Percentiles rank a stretch among this genome's conserved stretches.
phyloP scores from a whole-genome alignment of 2,888 invertebrate genomes.

The Orchesella flavescens region DNA sequence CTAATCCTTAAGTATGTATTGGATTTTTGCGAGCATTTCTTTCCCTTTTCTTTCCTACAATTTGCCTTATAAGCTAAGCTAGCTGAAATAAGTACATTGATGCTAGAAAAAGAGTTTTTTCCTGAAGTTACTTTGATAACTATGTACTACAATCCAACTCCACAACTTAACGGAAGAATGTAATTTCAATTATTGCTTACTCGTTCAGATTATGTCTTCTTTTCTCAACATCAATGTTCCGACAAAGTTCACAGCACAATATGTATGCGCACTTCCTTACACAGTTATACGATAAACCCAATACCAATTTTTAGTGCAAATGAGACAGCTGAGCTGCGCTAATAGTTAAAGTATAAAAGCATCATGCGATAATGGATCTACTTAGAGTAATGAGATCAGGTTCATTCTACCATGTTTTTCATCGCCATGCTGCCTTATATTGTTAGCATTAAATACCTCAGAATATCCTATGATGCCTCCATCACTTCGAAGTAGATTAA shows the following conservation, averaged over 20 bases:
- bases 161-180: neutral
- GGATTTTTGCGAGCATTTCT: too few species aligned
- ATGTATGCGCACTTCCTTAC: neutral
- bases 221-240: slow-evolving; percentile 15
- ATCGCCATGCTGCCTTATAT: slow-evolving; percentile 24
- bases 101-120: too few species aligned
- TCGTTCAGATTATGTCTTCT: slow-evolving; percentile 33
- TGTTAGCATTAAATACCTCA: slow-evolving; percentile 79
- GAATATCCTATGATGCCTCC: slow-evolving; percentile 90
- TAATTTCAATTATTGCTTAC: slow-evolving; percentile 24
- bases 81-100: too few species aligned
- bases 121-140: too few species aligned
- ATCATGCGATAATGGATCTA: slow-evolving; percentile 51
- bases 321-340: slow-evolving; percentile 10
- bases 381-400: slow-evolving; percentile 62
- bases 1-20: too few species aligned
- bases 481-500: slow-evolving; percentile 86
- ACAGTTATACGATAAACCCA: too few species aligned
- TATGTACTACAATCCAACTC: neutral
- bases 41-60: too few species aligned
- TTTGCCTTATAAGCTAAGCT: too few species aligned
- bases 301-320: neutral
- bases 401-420: slow-evolving; percentile 54
- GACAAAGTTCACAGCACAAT: too few species aligned
- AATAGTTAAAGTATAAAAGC: neutral